These are phyloP conservation scores for Neofelis nebulosa DNA, from an alignment of 2,113 vertebrate species.

Conservation along the genomic window DNA sequence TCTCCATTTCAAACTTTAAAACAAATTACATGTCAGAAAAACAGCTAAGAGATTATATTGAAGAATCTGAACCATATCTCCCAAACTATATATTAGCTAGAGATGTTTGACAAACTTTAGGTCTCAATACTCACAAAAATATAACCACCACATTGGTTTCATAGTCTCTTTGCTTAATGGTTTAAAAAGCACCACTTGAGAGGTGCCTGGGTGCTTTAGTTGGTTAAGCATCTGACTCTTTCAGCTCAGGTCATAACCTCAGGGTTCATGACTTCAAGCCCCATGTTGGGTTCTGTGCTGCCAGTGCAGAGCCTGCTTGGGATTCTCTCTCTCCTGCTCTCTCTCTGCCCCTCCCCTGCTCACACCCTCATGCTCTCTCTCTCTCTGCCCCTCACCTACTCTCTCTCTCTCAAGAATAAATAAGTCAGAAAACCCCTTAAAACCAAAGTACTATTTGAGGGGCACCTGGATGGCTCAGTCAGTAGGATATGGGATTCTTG, in stretches of 20 bases:
- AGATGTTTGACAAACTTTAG: neutral
- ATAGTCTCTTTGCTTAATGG: neutral
- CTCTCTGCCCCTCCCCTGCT: too few relatives aligned
- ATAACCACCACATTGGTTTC: neutral
- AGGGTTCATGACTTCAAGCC: too few relatives aligned
- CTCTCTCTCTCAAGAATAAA: too few relatives aligned
- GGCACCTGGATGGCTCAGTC: neutral
- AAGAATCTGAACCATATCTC: neutral
- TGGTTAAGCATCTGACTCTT: too few relatives aligned
- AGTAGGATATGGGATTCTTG: neutral
- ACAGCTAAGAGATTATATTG: neutral
- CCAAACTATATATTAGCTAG: neutral
- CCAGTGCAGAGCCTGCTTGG: too few relatives aligned
- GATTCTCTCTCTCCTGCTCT: too few relatives aligned
- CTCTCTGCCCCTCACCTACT: too few relatives aligned
- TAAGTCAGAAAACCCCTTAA: too few relatives aligned
- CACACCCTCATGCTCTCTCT: too few relatives aligned
- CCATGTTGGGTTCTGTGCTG: too few relatives aligned
- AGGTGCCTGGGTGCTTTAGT: too few relatives aligned
- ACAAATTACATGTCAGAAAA: neutral
- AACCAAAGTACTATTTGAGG: neutral
- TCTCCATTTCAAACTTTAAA: neutral
- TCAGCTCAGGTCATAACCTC: too few relatives aligned
- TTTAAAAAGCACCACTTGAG: neutral
- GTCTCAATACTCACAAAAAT: neutral